Evolutionary conservation across 2,113 vertebrate genomes (phyloP).

Genomic region (Cololabis saira): DNA sequence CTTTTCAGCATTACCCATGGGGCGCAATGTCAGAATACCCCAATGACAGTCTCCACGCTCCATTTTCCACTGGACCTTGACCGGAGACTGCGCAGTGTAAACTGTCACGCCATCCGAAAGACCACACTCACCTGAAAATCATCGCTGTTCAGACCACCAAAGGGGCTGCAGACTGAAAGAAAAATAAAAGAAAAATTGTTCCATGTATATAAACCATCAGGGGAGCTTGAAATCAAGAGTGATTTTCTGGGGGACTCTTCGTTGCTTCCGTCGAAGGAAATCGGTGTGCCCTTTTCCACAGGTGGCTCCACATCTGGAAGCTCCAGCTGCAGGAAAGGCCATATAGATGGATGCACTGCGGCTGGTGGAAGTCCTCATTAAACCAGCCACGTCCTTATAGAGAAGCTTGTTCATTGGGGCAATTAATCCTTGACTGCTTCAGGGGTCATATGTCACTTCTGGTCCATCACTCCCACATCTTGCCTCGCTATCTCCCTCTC

Average conservation of each 20-base stretch:
- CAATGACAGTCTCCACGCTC: constrained; percentile 52
- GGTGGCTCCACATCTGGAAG: constrained; percentile 73
- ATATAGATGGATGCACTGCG: constrained; percentile 65
- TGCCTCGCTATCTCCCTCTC: constrained; percentile 29
- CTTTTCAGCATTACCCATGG: constrained; percentile 52
- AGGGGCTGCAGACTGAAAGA: constrained; percentile 59
- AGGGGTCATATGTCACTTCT: constrained; percentile 70
- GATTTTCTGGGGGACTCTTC: constrained; percentile 33
- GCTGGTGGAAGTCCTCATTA: constrained; percentile 71
- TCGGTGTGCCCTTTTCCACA: constrained; percentile 38
- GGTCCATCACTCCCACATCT: constrained; percentile 59
- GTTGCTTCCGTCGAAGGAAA: constrained; percentile 39
- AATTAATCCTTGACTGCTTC: constrained; percentile 70
- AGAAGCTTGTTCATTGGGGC: constrained; percentile 54
- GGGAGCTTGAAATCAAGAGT: constrained; percentile 3
- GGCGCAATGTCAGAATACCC: constrained; percentile 55
- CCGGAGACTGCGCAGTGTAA: constrained; percentile 55
- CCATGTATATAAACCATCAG: constrained; percentile 36
- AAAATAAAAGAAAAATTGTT: constrained; percentile 47
- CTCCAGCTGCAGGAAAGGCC: constrained; percentile 62
- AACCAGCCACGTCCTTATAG: constrained; percentile 51
- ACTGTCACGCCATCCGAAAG: constrained; percentile 51
- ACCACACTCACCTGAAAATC: constrained; percentile 47
- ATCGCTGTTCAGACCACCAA: constrained; percentile 57
- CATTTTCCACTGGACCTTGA: constrained; percentile 59